phyloP scores from a whole-genome alignment of 2,888 invertebrate species.

The Chalcis sispes region DNA sequence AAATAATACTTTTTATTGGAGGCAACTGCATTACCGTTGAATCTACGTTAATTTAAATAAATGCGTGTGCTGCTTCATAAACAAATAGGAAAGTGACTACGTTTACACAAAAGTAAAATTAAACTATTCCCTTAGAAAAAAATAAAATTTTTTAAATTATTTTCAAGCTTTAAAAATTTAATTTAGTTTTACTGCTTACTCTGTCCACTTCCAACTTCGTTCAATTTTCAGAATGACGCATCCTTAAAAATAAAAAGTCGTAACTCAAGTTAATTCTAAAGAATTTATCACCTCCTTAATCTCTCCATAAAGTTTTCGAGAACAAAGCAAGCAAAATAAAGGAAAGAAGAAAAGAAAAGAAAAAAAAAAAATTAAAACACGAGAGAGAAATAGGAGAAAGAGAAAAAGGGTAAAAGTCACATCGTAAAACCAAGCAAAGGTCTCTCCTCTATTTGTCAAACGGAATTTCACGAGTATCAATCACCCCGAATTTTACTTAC shows the following conservation, averaged over 20 bases:
- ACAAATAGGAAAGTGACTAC: no score
- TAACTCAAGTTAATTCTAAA: background rate
- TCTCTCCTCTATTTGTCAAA: slow-evolving; percentile 6
- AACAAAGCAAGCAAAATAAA: slow-evolving; percentile 9
- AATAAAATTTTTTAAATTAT: background rate
- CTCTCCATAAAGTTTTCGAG: slow-evolving; percentile 17
- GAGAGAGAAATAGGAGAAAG: no score
- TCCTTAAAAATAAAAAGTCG: slow-evolving; percentile 24
- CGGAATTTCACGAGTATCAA: slow-evolving; percentile 21
- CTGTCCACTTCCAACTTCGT: background rate
- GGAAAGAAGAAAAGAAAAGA: background rate
- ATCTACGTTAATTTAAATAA: no score
- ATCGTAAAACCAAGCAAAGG: slow-evolving; percentile 1
- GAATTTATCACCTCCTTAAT: slow-evolving; percentile 41
- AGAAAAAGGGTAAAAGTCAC: background rate
- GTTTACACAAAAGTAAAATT: no score
- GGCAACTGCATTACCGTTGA: no score
- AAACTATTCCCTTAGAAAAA: no score
- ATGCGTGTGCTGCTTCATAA: no score
- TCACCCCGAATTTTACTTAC: background rate
- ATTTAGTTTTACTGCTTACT: background rate
- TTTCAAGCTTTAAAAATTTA: slow-evolving; percentile 3
- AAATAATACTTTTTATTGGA: no score
- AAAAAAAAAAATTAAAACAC: background rate
- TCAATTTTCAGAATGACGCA: background rate